These are phyloP conservation scores for Heliconius sara DNA, from an alignment of 2,888 invertebrate species.

Conservation along the genomic window DNA sequence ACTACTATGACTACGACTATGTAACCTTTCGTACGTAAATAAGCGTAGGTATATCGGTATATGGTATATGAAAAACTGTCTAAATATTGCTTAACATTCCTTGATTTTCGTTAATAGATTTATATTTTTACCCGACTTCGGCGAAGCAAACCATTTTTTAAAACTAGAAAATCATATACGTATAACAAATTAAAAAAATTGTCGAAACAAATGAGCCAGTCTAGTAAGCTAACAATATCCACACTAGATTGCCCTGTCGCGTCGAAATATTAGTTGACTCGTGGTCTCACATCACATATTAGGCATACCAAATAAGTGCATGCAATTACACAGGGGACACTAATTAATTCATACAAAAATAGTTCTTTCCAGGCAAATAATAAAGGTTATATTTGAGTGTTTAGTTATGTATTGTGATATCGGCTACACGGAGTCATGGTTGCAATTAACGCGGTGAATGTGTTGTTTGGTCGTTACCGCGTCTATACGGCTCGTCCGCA, in stretches of 20 bases:
- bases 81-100: too few relatives aligned
- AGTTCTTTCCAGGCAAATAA: not conserved
- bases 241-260: slow-evolving; percentile 22
- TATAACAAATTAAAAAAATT: not conserved
- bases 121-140: too few relatives aligned
- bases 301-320: slow-evolving; percentile 48
- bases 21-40: too few relatives aligned
- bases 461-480: slow-evolving; percentile 49
- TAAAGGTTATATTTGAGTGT: slow-evolving; percentile 37
- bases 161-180: not conserved
- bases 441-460: slow-evolving; percentile 50
- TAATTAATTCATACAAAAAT: slow-evolving; percentile 27
- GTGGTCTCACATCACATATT: slow-evolving; percentile 48
- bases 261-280: slow-evolving; percentile 42
- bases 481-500: slow-evolving; percentile 47
- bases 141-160: not conserved
- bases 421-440: slow-evolving; percentile 45
- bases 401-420: slow-evolving; percentile 33
- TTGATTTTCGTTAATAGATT: too few relatives aligned
- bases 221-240: slow-evolving; percentile 6
- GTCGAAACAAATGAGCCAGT: not conserved
- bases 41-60: too few relatives aligned
- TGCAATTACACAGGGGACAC: slow-evolving; percentile 44
- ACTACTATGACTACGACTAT: too few relatives aligned
- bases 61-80: too few relatives aligned